These are phyloP conservation scores for Capitulum mitella DNA, from an alignment of 2,888 invertebrate species.

Conservation along the genomic window DNA sequence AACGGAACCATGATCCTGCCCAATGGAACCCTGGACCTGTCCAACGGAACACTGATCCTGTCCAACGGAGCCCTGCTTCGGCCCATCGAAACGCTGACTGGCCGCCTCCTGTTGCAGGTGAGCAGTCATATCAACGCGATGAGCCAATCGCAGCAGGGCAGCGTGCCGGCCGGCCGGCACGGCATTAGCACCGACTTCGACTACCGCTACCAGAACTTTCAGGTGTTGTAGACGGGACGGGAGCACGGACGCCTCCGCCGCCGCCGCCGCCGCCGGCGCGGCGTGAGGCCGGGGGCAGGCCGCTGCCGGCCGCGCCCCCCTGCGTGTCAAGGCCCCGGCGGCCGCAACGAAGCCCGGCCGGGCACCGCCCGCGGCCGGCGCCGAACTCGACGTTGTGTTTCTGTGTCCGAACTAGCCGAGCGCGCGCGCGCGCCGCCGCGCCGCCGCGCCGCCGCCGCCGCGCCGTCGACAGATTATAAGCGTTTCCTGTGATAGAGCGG, in stretches of 20 bases:
- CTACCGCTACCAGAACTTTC: slow-evolving; percentile 23
- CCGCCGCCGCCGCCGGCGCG: neutral
- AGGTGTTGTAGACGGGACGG: slow-evolving; percentile 4
- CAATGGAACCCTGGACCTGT: no score
- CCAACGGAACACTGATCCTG: no score
- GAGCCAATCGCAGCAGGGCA: slow-evolving; percentile 7
- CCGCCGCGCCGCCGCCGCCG: neutral
- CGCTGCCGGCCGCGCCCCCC: neutral
- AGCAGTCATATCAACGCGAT: slow-evolving; percentile 11
- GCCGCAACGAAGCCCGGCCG: neutral
- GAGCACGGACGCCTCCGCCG: neutral
- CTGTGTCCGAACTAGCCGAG: neutral
- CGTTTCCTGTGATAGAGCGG: slow-evolving; percentile 22
- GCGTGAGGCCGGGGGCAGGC: neutral
- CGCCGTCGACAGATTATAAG: neutral
- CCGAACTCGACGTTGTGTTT: slow-evolving; percentile 15
- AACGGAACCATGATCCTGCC: no score
- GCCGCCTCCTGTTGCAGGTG: neutral
- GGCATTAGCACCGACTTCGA: slow-evolving; percentile 7
- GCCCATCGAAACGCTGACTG: no score
- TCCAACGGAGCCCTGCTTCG: no score
- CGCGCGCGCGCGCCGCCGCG: neutral
- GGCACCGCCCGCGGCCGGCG: neutral
- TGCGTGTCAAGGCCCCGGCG: neutral
- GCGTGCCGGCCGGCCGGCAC: neutral